Evolutionary conservation across 2,888 invertebrate species (phyloP).

Genomic region (Didymodactylos carnosus): DNA sequence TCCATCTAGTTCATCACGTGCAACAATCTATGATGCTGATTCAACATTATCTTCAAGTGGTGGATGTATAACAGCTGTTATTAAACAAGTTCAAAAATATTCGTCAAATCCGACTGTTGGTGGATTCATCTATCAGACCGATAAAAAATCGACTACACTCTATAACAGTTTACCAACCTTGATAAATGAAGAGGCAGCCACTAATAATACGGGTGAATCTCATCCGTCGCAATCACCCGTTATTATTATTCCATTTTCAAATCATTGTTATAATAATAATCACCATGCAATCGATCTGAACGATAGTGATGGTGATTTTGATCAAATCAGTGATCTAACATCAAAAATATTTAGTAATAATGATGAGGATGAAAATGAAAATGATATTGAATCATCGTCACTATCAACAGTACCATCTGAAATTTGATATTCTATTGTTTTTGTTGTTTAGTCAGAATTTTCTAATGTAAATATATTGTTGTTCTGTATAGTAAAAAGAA

Average conservation of each 20-base stretch:
- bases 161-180: not conserved
- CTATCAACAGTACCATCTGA: not conserved
- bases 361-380: not conserved
- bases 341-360: not conserved
- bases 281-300: not conserved
- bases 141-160: not conserved
- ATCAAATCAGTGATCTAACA: not conserved
- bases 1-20: not conserved
- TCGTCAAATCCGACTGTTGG: not conserved
- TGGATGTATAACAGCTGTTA: too few relatives aligned
- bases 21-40: not conserved
- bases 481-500: too few relatives aligned
- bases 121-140: not conserved
- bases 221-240: not conserved
- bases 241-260: not conserved
- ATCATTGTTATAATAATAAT: not conserved
- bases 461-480: too few relatives aligned
- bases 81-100: too few relatives aligned
- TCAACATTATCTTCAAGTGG: not conserved
- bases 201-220: too few relatives aligned
- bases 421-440: too few relatives aligned
- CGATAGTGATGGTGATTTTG: not conserved
- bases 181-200: not conserved
- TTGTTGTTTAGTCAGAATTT: too few relatives aligned
- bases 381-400: not conserved